Evolutionary conservation across 2,888 invertebrate species (phyloP).

Genomic region (Leucania comma): DNA sequence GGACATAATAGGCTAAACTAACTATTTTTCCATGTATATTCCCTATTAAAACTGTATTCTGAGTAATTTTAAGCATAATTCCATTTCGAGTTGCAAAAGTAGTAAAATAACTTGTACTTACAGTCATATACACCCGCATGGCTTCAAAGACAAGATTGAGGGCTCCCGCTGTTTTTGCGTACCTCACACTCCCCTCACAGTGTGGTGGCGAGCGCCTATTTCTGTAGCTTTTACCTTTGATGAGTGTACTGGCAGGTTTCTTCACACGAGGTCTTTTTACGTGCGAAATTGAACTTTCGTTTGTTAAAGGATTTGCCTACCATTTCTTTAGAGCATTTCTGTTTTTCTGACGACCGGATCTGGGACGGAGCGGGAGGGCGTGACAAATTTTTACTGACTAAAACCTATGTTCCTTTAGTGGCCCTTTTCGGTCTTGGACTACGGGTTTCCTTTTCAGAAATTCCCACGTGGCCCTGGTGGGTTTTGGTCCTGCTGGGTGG

Average conservation of each 20-base stretch:
- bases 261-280: conserved; percentile 5
- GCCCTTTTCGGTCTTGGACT: no score
- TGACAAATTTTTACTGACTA: no score
- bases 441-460: no score
- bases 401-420: no score
- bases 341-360: no score
- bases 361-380: no score
- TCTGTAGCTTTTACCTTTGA: conserved; percentile 41
- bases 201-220: conserved; percentile 44
- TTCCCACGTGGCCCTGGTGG: no score
- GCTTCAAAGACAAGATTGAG: conserved; percentile 54
- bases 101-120: conserved; percentile 28
- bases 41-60: no score
- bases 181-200: conserved; percentile 19
- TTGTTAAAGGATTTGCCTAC: not conserved
- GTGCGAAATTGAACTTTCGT: not conserved
- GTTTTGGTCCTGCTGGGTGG: no score
- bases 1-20: no score
- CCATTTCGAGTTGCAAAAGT: conserved; percentile 40
- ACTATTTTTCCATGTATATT: no score
- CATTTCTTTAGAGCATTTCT: not conserved
- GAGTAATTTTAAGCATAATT: not conserved
- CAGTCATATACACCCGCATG: conserved; percentile 37
- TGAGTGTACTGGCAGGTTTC: conserved; percentile 15
- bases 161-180: conserved; percentile 39